Evolutionary conservation across 2,797 vertebrate genomes (phyloP).

Genomic region (Odontamblyopus lacepedii): DNA sequence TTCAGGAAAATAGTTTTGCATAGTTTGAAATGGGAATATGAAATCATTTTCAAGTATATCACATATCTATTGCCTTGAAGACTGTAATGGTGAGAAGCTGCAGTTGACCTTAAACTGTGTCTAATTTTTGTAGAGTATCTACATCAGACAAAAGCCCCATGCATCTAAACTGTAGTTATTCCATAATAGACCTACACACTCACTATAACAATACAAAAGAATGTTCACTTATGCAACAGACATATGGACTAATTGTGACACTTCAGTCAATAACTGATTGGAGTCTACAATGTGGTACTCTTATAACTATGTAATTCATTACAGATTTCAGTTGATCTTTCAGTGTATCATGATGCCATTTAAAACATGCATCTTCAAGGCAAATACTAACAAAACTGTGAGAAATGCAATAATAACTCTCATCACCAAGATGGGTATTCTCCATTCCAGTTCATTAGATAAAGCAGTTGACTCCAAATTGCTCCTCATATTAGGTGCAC

Average conservation of each 20-base stretch:
- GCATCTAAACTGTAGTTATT: too few species aligned
- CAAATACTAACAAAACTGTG: background rate
- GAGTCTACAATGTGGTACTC: too few species aligned
- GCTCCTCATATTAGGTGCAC: background rate
- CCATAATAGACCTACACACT: background rate
- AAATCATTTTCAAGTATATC: background rate
- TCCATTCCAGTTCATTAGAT: background rate
- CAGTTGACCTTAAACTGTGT: background rate
- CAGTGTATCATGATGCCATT: background rate
- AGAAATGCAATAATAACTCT: background rate
- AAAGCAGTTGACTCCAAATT: background rate
- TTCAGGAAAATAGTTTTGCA: background rate
- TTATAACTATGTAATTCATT: too few species aligned
- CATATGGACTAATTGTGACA: too few species aligned
- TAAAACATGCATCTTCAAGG: background rate
- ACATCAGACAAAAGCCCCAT: background rate
- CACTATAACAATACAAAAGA: background rate
- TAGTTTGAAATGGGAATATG: background rate
- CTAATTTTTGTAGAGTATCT: background rate
- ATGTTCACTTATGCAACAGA: too few species aligned
- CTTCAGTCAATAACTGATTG: too few species aligned
- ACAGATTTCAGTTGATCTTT: background rate
- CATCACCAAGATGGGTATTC: background rate
- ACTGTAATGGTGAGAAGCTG: conserved; percentile 5
- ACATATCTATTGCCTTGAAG: background rate